Conservation (phyloP, 2,797 vertebrate species). For the Periparus ater region DNA sequence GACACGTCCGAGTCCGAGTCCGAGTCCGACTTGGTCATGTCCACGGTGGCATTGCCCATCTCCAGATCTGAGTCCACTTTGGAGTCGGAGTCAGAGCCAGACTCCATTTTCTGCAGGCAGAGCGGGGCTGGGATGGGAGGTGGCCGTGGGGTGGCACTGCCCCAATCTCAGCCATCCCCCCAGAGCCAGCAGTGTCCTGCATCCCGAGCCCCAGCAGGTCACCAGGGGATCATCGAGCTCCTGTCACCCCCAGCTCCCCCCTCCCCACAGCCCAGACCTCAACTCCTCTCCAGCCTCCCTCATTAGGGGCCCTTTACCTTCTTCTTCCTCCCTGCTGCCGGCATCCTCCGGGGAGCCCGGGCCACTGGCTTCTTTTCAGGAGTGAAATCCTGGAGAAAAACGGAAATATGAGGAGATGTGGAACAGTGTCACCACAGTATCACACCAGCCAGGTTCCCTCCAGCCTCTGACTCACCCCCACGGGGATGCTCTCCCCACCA, state of each 20-base stretch:
- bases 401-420: background rate
- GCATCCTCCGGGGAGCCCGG: constrained; percentile 61
- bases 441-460: background rate
- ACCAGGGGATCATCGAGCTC: rapidly evolving
- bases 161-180: background rate
- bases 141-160: background rate
- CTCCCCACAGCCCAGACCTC: background rate
- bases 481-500: background rate
- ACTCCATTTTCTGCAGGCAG: constrained; percentile 80
- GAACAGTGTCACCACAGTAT: rapidly evolving
- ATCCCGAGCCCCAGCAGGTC: rapidly evolving
- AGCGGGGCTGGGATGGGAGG: background rate
- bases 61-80: constrained; percentile 81
- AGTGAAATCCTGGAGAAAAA: constrained; percentile 87
- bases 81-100: constrained; percentile 85
- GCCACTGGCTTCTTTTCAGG: constrained; percentile 86
- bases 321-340: constrained; percentile 67
- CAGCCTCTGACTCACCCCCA: background rate
- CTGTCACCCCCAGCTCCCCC: background rate
- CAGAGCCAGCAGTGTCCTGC: background rate
- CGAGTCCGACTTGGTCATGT: constrained; percentile 78
- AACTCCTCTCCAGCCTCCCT: background rate
- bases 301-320: constrained; percentile 58
- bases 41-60: background rate
- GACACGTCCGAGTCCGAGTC: constrained; percentile 89